A percentile compares a stretch with the other conserved stretches of the same genome.
Evolutionary conservation across 2,113 vertebrate genomes (phyloP).

Genomic region (Nipponia nippon): DNA sequence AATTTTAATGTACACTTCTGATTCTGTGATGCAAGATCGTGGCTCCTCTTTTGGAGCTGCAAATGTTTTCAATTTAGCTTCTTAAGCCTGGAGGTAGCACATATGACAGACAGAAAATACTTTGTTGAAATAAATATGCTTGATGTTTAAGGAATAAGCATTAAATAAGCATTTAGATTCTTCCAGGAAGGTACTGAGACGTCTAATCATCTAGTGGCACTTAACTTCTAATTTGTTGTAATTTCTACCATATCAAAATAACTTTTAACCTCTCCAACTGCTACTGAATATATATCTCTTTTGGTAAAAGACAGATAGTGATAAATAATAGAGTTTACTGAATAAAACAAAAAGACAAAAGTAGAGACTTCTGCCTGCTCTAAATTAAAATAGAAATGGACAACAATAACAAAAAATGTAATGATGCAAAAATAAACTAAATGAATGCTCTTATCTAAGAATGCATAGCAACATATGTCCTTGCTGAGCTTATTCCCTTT

Average conservation of each 20-base stretch:
- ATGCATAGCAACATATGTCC: neutral
- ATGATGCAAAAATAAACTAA: neutral
- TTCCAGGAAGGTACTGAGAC: neutral
- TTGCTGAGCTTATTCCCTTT: neutral
- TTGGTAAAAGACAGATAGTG: neutral
- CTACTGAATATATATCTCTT: neutral
- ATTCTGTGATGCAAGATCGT: neutral
- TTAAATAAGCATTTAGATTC: neutral
- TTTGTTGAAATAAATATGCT: neutral
- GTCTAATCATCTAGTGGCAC: neutral
- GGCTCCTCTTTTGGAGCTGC: neutral
- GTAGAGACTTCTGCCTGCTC: neutral
- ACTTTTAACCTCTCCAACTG: neutral
- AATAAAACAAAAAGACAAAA: neutral
- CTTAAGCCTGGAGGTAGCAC: neutral
- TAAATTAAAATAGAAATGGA: neutral
- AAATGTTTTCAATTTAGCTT: neutral
- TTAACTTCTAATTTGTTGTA: neutral
- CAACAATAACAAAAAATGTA: neutral
- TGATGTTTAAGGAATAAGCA: neutral
- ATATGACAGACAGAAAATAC: neutral
- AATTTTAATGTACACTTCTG: neutral
- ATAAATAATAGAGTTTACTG: neutral
- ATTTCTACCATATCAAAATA: neutral
- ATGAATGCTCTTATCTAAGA: neutral